Evolutionary conservation across 2,797 vertebrate species (phyloP).

Genomic region (Melanotaenia trifasciata): DNA sequence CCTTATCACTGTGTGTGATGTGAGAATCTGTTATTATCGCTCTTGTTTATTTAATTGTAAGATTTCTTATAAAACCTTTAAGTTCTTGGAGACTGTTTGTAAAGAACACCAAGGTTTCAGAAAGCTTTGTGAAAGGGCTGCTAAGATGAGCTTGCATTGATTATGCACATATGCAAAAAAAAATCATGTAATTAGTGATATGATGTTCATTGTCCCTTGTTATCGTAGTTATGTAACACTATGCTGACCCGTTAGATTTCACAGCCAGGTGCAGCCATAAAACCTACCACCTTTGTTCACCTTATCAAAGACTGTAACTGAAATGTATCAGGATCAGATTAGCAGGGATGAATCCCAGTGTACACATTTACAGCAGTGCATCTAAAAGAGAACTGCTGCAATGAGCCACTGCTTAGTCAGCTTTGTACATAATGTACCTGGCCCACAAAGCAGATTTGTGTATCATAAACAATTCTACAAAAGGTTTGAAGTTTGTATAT

Average conservation of each 20-base stretch:
- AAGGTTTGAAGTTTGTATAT: conserved; percentile 1
- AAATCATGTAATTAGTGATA: background rate
- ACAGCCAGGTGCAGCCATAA: conserved; percentile 12
- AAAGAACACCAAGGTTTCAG: background rate
- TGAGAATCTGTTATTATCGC: background rate
- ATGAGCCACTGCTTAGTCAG: conserved; percentile 4
- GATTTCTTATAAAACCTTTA: background rate
- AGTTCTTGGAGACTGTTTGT: background rate
- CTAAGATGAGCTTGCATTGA: background rate
- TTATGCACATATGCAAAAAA: background rate
- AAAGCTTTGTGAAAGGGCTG: background rate
- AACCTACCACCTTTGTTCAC: conserved; percentile 20
- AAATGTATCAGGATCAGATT: conserved; percentile 1
- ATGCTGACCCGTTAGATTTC: background rate
- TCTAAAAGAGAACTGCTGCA: background rate
- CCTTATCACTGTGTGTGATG: background rate
- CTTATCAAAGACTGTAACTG: background rate
- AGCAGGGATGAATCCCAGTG: background rate
- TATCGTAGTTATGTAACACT: background rate
- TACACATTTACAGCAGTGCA: background rate
- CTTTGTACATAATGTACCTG: background rate
- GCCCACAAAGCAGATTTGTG: conserved; percentile 7
- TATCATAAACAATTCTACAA: background rate
- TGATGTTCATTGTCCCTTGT: background rate
- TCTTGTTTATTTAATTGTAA: background rate